Conservation (phyloP, 2,888 invertebrate genomes). For the Petrolisthes manimaculis region DNA sequence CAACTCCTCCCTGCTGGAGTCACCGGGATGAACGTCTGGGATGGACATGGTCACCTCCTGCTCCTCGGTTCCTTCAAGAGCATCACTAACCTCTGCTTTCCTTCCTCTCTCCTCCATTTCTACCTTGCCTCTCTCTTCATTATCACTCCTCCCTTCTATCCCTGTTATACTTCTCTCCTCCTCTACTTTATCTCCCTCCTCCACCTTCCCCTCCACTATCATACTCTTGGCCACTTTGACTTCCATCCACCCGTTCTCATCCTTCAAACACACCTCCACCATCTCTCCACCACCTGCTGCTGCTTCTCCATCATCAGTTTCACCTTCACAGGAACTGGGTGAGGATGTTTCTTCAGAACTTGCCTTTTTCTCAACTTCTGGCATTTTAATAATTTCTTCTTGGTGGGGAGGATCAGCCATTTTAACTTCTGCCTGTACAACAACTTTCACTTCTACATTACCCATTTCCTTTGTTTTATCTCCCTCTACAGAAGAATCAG, state of each 20-base stretch:
- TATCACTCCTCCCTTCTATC: neutral
- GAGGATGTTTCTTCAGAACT: too few relatives aligned
- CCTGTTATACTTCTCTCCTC: neutral
- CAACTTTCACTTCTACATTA: too few relatives aligned
- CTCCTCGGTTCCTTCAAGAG: slow-evolving; percentile 36
- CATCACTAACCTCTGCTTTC: slow-evolving; percentile 17
- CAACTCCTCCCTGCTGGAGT: slow-evolving; percentile 32
- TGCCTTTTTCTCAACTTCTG: too few relatives aligned
- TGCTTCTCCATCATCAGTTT: neutral
- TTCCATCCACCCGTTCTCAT: slow-evolving; percentile 27
- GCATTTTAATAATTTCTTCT: too few relatives aligned
- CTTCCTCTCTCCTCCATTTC: neutral
- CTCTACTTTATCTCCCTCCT: neutral
- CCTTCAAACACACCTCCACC: neutral
- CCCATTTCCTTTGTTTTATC: too few relatives aligned
- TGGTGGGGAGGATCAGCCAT: too few relatives aligned
- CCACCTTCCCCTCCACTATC: neutral
- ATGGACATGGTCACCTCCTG: slow-evolving; percentile 45
- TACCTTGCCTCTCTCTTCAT: neutral
- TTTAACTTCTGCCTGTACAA: too few relatives aligned
- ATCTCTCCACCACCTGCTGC: neutral
- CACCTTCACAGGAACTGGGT: neutral
- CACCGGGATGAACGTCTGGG: slow-evolving; percentile 31
- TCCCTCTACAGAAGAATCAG: too few relatives aligned
- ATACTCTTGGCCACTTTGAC: slow-evolving; percentile 2